These are phyloP conservation scores for Pemphredon lugubris DNA, from an alignment of 2,888 invertebrate species.

Conservation along the genomic window DNA sequence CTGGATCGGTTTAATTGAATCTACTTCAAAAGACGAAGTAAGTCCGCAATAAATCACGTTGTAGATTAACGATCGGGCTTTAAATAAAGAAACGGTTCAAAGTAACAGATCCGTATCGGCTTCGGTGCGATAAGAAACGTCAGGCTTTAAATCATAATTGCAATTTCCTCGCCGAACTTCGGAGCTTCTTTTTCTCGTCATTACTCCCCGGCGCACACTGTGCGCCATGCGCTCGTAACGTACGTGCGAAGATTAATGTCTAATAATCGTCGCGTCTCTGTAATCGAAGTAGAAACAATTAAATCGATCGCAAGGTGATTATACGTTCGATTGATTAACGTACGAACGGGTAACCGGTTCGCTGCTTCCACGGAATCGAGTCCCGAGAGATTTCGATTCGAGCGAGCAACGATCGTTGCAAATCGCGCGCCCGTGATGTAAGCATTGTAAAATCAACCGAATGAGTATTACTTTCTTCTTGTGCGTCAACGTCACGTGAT, in stretches of 20 bases:
- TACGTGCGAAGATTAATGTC: slow-evolving; percentile 6
- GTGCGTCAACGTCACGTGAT: slow-evolving; percentile 34
- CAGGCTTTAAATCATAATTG: too few relatives aligned
- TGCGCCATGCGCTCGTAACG: too few relatives aligned
- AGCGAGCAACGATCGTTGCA: not conserved
- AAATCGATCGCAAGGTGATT: not conserved
- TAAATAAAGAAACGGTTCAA: too few relatives aligned
- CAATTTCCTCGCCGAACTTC: too few relatives aligned
- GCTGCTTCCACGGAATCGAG: not conserved
- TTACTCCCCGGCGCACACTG: too few relatives aligned
- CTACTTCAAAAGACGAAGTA: too few relatives aligned
- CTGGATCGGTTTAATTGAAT: too few relatives aligned
- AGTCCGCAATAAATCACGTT: too few relatives aligned
- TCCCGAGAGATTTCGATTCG: not conserved
- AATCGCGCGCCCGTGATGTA: not conserved
- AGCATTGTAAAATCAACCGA: slow-evolving; percentile 22
- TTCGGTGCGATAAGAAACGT: too few relatives aligned
- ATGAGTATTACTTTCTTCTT: slow-evolving; percentile 30
- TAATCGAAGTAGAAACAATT: not conserved
- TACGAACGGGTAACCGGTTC: not conserved
- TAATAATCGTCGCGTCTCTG: slow-evolving; percentile 1
- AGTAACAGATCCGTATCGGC: too few relatives aligned
- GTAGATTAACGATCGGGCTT: too few relatives aligned
- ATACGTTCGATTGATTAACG: slow-evolving; percentile 1
- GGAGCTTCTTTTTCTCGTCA: too few relatives aligned